These are phyloP conservation scores for Solea senegalensis DNA, from an alignment of 2,113 vertebrate genomes.

Conservation along the genomic window DNA sequence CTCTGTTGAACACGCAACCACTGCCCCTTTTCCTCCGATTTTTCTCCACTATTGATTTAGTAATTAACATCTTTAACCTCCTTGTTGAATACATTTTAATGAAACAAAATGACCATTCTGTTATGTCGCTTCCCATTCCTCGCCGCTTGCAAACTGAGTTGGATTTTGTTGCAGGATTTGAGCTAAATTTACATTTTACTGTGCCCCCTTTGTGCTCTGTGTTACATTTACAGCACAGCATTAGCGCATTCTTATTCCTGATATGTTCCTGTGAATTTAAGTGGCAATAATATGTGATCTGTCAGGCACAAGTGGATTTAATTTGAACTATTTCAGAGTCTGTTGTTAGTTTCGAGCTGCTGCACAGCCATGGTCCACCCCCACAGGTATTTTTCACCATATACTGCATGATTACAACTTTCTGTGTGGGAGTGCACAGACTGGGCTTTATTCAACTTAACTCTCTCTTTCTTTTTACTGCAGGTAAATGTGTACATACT, in stretches of 20 bases:
- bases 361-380: background rate
- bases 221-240: background rate
- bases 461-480: background rate
- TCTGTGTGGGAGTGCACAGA: conserved; percentile 2
- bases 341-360: background rate
- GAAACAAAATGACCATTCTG: too few relatives aligned
- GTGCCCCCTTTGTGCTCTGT: background rate
- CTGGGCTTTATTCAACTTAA: conserved; percentile 2
- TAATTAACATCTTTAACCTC: too few relatives aligned
- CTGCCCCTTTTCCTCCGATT: too few relatives aligned
- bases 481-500: background rate
- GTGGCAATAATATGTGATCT: background rate
- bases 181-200: too few relatives aligned
- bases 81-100: too few relatives aligned
- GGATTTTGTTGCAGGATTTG: too few relatives aligned
- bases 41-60: too few relatives aligned
- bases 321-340: background rate
- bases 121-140: too few relatives aligned
- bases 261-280: too few relatives aligned
- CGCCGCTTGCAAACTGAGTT: too few relatives aligned
- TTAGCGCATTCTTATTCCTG: background rate
- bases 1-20: too few relatives aligned
- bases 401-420: conserved; percentile 5
- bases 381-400: background rate
- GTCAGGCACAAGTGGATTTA: background rate